phyloP scores from a whole-genome alignment of 2,888 invertebrate genomes.

The Colostygia pectinataria region DNA sequence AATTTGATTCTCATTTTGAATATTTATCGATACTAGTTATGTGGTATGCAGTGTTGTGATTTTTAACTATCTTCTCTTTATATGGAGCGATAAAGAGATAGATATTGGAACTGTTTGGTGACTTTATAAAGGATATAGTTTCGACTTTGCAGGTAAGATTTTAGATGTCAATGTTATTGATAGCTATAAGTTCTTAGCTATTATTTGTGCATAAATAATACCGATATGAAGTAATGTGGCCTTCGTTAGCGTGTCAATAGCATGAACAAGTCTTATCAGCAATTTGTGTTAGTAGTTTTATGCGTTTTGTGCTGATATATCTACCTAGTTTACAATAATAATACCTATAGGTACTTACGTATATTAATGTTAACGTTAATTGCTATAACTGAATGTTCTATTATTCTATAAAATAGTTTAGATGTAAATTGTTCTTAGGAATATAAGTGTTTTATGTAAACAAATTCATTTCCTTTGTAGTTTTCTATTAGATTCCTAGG shows the following conservation, averaged over 20 bases:
- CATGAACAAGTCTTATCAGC: conserved; percentile 28
- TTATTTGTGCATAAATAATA: conserved; percentile 26
- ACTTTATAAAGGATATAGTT: conserved; percentile 48
- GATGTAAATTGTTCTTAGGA: too few species aligned
- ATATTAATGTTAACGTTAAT: conserved; percentile 12
- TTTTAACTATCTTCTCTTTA: conserved; percentile 70
- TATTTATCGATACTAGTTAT: conserved; percentile 44
- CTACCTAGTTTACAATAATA: too few species aligned
- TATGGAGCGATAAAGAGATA: conserved; percentile 66
- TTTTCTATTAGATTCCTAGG: too few species aligned
- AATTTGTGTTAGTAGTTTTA: conserved; percentile 18
- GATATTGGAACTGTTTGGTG: conserved; percentile 57
- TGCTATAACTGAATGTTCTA: conserved; percentile 14
- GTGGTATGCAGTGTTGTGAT: conserved; percentile 46
- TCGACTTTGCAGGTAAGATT: conserved; percentile 46
- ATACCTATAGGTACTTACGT: not conserved
- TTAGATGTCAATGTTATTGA: conserved; percentile 22
- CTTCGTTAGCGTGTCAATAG: conserved; percentile 32
- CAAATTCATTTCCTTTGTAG: too few species aligned
- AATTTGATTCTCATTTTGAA: conserved; percentile 26
- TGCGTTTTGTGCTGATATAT: conserved; percentile 13
- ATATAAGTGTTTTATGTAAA: too few species aligned
- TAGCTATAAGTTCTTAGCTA: conserved; percentile 1
- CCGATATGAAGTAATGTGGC: conserved; percentile 24
- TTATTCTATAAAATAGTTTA: too few species aligned